Conservation (phyloP, 2,888 invertebrate genomes). For the Acrobasis consociella region DNA sequence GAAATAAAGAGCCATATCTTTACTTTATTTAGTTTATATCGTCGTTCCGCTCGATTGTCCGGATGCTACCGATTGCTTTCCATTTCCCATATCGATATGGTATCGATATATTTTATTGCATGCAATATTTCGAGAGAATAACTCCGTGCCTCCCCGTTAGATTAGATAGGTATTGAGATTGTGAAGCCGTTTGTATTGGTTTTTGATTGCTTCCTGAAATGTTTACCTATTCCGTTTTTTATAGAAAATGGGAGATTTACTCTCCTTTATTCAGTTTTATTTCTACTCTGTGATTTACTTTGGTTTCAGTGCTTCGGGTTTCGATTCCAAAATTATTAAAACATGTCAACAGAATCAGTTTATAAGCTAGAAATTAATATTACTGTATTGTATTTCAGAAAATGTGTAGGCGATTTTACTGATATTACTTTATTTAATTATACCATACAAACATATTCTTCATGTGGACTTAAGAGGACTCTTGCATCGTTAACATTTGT, state of each 20-base stretch:
- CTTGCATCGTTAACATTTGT: too few relatives aligned
- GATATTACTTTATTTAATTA: too few relatives aligned
- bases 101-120: constrained; percentile 64
- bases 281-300: neutral
- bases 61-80: constrained; percentile 63
- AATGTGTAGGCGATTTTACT: too few relatives aligned
- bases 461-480: too few relatives aligned
- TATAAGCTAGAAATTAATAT: too few relatives aligned
- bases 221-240: constrained; percentile 21
- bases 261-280: neutral
- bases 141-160: constrained; percentile 50
- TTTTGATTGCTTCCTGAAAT: constrained; percentile 64
- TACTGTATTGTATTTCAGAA: too few relatives aligned
- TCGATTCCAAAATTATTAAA: too few relatives aligned
- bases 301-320: neutral
- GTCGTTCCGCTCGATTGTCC: constrained; percentile 53
- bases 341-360: too few relatives aligned
- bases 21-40: neutral
- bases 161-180: constrained; percentile 61
- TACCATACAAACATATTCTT: too few relatives aligned
- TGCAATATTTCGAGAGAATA: constrained; percentile 69
- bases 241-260: neutral
- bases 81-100: constrained; percentile 64
- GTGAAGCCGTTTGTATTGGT: constrained; percentile 52
- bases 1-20: neutral